phyloP scores from a whole-genome alignment of 2,797 vertebrate genomes.

The Mormyrops boulengeri region DNA sequence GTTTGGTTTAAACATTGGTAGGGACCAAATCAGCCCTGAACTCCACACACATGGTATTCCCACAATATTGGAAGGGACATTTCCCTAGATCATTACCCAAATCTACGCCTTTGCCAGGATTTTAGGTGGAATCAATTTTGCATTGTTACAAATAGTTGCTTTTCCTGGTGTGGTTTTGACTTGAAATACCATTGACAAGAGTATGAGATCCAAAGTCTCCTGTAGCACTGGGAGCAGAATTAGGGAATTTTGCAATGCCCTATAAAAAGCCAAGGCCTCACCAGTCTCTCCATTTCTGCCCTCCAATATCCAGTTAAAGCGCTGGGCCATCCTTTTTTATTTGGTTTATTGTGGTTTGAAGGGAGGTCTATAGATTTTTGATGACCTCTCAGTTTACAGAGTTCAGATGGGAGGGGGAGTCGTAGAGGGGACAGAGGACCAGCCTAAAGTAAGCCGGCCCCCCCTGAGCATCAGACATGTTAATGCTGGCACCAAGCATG shows the following conservation, averaged over 20 bases:
- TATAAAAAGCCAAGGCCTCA: neutral
- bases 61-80: neutral
- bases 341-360: neutral
- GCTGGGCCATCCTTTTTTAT: neutral
- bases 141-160: neutral
- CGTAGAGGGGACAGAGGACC: neutral
- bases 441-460: neutral
- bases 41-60: neutral
- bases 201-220: neutral
- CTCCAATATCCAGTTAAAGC: neutral
- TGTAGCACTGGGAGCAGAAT: neutral
- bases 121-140: neutral
- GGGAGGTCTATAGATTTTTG: neutral
- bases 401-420: neutral
- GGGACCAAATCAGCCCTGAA: neutral
- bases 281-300: neutral
- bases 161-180: neutral
- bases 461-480: neutral
- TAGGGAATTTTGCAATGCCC: neutral
- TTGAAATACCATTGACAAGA: neutral
- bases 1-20: neutral
- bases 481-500: constrained; percentile 17
- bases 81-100: neutral
- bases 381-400: constrained; percentile 6
- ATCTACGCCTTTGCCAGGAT: neutral